These are phyloP conservation scores for Drosophila austrosaltans DNA, from an alignment of 2,888 invertebrate species.

Conservation along the genomic window DNA sequence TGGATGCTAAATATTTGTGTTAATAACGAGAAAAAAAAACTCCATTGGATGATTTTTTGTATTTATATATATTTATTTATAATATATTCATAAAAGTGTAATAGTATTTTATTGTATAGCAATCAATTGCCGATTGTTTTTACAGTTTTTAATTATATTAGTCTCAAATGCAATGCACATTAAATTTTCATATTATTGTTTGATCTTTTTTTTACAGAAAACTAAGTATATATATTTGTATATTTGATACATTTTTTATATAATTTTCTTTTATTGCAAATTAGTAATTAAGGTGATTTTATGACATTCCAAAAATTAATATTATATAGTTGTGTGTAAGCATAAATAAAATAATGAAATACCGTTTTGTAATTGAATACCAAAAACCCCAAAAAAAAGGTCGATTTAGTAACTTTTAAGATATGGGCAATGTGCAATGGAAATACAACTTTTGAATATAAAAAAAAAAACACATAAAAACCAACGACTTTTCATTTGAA, in stretches of 20 bases:
- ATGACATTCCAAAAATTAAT: constrained; percentile 74
- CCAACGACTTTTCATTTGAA: constrained; percentile 21
- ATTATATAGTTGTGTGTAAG: constrained; percentile 50
- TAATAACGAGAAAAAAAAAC: constrained; percentile 50
- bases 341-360: constrained; percentile 41
- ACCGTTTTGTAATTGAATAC: constrained; percentile 12
- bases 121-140: too few relatives aligned
- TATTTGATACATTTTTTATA: constrained; percentile 38
- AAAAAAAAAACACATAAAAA: not conserved
- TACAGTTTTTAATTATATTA: not conserved
- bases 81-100: constrained; percentile 19
- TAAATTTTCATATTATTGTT: constrained; percentile 21
- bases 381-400: constrained; percentile 22
- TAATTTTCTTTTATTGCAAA: constrained; percentile 43
- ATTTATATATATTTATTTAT: constrained; percentile 46
- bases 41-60: constrained; percentile 66
- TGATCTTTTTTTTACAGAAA: constrained; percentile 33
- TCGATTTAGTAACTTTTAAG: constrained; percentile 7
- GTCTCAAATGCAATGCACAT: constrained; percentile 59
- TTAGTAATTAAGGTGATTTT: constrained; percentile 65
- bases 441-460: constrained; percentile 9
- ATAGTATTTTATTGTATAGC: not conserved
- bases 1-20: constrained; percentile 77
- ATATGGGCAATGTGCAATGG: constrained; percentile 8
- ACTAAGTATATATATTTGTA: constrained; percentile 46